Base-by-base conservation (phyloP, 2,888 invertebrate species). In the Agelastica alni region DNA sequence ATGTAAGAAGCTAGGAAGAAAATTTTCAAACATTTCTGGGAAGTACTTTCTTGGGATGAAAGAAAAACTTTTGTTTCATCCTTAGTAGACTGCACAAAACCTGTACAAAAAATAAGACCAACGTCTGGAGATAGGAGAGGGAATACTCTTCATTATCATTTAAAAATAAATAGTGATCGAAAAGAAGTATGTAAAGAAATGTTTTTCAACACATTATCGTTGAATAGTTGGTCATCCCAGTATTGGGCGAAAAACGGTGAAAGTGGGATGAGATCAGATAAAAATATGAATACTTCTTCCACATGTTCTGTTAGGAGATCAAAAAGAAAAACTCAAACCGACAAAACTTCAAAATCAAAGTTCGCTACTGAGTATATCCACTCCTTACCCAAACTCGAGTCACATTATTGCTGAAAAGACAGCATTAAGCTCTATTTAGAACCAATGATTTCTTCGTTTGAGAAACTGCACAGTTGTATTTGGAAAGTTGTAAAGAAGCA, bases 291-390 rank as follows among this genome's bases (percentile, higher is more conserved):
- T 32, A n/a, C 4, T 32, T 4, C 32, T 32, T n/a, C 32, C 32
- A 6, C 32, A 4, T 6, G 4, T 12, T 32, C 32, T 12, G 32
- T 4, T n/a, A 32, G 32, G n/a, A 32, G 32, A 6, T 32, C 32
- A 32, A 32, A 32, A 32, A n/a, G 5, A 32, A 32, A 32, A 32
- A n/a, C 13, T 32, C 32, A 32, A 32, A 32, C 32, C 4, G 32
- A 32, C 32, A 32, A 32, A 32, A n/a, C 32, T n/a, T 4, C 32
- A 32, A 32, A 32, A 32, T 32, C 32, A 32, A 32, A 32, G 32
- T 32, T 32, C n/a, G 32, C n/a, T 4, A n/a, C n/a, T 6, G n/a
- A 32, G n/a, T 32, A 32, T 32, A 32, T 6, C 32, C 5, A 32
- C 32, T 32, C 32, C 4, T 32, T 32, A 32, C 32, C 32, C n/a